A percentile compares a stretch with the other conserved stretches of the same genome.
These are phyloP conservation scores for Habrosyne pyritoides DNA, from an alignment of 2,888 invertebrate genomes.

Conservation along the genomic window DNA sequence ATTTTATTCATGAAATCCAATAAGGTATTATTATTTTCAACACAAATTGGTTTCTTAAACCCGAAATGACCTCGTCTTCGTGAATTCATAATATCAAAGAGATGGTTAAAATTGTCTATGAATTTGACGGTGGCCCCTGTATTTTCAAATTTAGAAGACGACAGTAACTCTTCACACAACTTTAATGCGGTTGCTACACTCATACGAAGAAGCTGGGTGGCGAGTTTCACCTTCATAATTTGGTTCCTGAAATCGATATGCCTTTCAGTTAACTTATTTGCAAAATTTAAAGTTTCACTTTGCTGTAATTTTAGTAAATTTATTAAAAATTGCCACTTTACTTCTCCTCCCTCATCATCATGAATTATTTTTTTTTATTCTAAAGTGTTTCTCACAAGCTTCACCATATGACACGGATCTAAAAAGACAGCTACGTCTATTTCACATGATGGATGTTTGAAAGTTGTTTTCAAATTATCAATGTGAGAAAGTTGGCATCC, in stretches of 20 bases:
- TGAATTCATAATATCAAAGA: conserved; percentile 28
- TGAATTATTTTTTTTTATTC: conserved; percentile 15
- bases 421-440: conserved; percentile 20
- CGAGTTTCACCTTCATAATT: conserved; percentile 31
- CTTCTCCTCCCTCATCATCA: neutral
- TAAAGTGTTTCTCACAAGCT: conserved; percentile 24
- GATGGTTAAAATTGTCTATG: conserved; percentile 18
- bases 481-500: conserved; percentile 14
- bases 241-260: conserved; percentile 26
- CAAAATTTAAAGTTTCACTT: conserved; percentile 19
- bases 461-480: conserved; percentile 16
- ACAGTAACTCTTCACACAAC: conserved; percentile 20
- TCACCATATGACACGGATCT: conserved; percentile 23
- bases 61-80: conserved; percentile 13
- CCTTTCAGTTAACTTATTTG: conserved; percentile 21
- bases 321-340: conserved; percentile 17
- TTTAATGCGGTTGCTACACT: conserved; percentile 23
- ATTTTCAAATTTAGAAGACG: conserved; percentile 18
- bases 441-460: conserved; percentile 19
- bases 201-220: conserved; percentile 22
- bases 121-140: conserved; percentile 18
- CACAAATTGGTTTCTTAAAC: conserved; percentile 7
- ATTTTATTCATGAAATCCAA: conserved; percentile 11
- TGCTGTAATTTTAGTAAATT: conserved; percentile 21
- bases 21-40: conserved; percentile 4